Conservation (phyloP, 2,888 invertebrate genomes). For the Pandemis cinnamomeana region DNA sequence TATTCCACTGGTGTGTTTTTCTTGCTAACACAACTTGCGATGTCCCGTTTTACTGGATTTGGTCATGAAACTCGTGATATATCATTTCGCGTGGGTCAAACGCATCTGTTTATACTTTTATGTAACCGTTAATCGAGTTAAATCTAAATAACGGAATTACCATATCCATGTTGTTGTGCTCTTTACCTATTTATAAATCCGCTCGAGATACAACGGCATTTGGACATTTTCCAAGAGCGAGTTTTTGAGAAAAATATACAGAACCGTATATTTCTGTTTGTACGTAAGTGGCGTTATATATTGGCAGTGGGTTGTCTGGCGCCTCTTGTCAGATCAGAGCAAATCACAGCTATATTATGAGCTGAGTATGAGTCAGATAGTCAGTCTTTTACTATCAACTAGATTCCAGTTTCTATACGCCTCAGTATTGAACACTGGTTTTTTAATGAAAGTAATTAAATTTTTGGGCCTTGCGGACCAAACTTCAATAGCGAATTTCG, state of each 20-base stretch:
- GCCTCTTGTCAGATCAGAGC: slow-evolving; percentile 30
- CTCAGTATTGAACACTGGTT: not conserved
- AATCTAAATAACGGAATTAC: slow-evolving; percentile 28
- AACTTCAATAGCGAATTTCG: no score
- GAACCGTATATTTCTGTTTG: slow-evolving; percentile 48
- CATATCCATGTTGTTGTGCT: slow-evolving; percentile 44
- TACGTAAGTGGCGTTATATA: slow-evolving; percentile 43
- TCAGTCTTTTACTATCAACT: not conserved
- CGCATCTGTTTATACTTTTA: slow-evolving; percentile 18
- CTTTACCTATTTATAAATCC: slow-evolving; percentile 51
- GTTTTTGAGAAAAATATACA: slow-evolving; percentile 54
- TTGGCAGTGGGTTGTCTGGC: slow-evolving; percentile 12
- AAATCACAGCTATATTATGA: slow-evolving; percentile 24
- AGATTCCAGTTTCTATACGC: slow-evolving; percentile 1
- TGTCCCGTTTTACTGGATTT: not conserved
- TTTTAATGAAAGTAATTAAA: not conserved
- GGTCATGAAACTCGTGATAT: not conserved
- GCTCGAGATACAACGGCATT: slow-evolving; percentile 48
- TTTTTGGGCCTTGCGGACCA: no score
- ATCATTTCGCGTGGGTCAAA: slow-evolving; percentile 9
- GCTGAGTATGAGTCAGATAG: not conserved
- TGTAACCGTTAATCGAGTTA: slow-evolving; percentile 28
- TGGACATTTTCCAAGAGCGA: slow-evolving; percentile 54
- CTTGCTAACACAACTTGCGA: not conserved
- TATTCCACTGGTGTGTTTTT: not conserved